Base-by-base conservation (phyloP, 1,140 invertebrate genomes). In the Drosophila kurseongensis region DNA sequence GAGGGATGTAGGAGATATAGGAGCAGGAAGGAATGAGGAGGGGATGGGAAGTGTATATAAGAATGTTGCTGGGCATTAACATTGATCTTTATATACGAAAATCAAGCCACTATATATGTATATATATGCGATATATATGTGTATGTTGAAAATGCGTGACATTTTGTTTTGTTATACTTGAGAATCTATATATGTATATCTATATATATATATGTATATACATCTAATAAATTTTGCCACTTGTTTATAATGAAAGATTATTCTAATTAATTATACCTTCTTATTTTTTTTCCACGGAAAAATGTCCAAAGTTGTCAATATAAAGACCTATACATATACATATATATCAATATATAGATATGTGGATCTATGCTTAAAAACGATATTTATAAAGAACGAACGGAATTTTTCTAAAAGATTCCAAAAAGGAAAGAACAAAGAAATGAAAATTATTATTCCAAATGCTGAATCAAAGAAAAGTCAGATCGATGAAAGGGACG, bases 251-350 rank as follows among this genome's bases (percentile, higher is more conserved):
- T 23, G 16, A 55, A 42, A 65, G 68, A 48, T 74, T 72, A 44
- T 74, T 74, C 58, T 27, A 67, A 54, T 47, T 75, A 58, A 52
- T 48, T 41, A 55, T 59, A 59, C 14, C 41, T 51, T 44, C 58
- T 62, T 69, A 58, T 54, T 76, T 58, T 74, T 74, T 74, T 54
- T 75, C 51, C 50, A 13, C 57, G 44, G 45, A 83, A 78, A 74
- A 81, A 81, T 85, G 81, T 80, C 81, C 78, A 85, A 85, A 85
- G 82, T 68, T 85, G 77, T 86, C 82, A 81, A 86, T 75, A 75
- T 75, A 65, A 76, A 75, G 71, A 78, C 66, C 63, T 51, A 58
- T 56, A 72, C 68, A 76, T 47, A 77, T 74, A 52, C 47, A 80
- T 69, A 69, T 61, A 52, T 45, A 76, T 61, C 62, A 42, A 67